A percentile compares a stretch with the other conserved stretches of the same genome.
Evolutionary conservation across 2,113 vertebrate genomes (phyloP).

Genomic region (Engystomops pustulosus): DNA sequence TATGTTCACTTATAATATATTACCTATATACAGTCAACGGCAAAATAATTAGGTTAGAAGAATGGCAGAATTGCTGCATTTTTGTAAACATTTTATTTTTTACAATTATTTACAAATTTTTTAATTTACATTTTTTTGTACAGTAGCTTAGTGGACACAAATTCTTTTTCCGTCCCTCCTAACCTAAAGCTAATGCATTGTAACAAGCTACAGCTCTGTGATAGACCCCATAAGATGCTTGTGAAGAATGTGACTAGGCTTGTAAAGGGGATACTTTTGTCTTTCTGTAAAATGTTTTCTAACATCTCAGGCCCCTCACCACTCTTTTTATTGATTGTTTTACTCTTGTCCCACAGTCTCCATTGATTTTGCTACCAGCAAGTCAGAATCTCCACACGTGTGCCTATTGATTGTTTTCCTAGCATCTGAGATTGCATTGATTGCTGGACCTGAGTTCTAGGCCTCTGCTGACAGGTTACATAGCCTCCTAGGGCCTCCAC

Average conservation of each 20-base stretch:
- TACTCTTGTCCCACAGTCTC: background rate
- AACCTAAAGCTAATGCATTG: too few species aligned
- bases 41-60: too few species aligned
- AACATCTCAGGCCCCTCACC: background rate
- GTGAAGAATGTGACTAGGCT: background rate
- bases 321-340: background rate
- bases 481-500: background rate
- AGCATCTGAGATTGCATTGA: background rate
- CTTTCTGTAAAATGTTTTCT: background rate
- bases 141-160: too few species aligned
- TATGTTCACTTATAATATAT: too few species aligned
- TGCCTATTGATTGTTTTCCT: constrained; percentile 8
- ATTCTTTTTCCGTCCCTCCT: too few species aligned
- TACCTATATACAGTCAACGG: too few species aligned
- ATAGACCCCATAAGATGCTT: too few species aligned
- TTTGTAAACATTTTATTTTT: too few species aligned
- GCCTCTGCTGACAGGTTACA: background rate
- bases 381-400: background rate
- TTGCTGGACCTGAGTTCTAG: background rate
- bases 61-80: too few species aligned
- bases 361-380: background rate
- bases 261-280: background rate
- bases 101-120: too few species aligned
- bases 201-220: too few species aligned
- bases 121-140: too few species aligned